Percentiles rank a stretch among this genome's conserved stretches.
Evolutionary conservation across 2,113 vertebrate species (phyloP).

Genomic region (Forbesichthys agassizii): DNA sequence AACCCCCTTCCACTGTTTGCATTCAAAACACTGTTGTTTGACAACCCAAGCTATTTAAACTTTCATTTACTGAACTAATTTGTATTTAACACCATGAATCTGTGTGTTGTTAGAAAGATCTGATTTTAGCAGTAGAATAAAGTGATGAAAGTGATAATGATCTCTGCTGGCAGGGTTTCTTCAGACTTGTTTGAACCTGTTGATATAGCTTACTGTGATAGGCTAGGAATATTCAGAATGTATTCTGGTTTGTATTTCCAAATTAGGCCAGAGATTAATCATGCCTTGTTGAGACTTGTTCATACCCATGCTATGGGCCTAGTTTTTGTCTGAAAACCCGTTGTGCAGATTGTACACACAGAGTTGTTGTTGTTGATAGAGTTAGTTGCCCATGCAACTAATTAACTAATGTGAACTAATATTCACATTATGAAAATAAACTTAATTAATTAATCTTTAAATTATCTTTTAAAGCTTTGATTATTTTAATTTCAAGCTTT

Average conservation of each 20-base stretch:
- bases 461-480: too few species aligned
- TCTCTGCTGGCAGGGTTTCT: constrained; percentile 16
- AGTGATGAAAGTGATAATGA: background rate
- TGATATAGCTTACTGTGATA: constrained; percentile 31
- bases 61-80: too few species aligned
- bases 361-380: too few species aligned
- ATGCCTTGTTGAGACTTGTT: constrained; percentile 58
- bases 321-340: constrained; percentile 33
- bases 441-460: too few species aligned
- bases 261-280: constrained; percentile 42
- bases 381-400: too few species aligned
- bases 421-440: too few species aligned
- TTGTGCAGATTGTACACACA: background rate
- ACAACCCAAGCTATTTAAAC: too few species aligned
- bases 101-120: background rate
- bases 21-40: too few species aligned
- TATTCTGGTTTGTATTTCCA: constrained; percentile 37
- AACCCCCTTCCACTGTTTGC: too few species aligned
- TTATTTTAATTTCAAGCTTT: background rate
- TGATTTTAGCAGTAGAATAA: background rate
- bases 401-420: too few species aligned
- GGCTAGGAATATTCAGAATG: constrained; percentile 42
- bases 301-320: constrained; percentile 12
- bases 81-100: too few species aligned
- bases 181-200: constrained; percentile 53